Base-by-base conservation (phyloP, 1,140 invertebrate genomes). In the Thaumetopoea pityocampa region DNA sequence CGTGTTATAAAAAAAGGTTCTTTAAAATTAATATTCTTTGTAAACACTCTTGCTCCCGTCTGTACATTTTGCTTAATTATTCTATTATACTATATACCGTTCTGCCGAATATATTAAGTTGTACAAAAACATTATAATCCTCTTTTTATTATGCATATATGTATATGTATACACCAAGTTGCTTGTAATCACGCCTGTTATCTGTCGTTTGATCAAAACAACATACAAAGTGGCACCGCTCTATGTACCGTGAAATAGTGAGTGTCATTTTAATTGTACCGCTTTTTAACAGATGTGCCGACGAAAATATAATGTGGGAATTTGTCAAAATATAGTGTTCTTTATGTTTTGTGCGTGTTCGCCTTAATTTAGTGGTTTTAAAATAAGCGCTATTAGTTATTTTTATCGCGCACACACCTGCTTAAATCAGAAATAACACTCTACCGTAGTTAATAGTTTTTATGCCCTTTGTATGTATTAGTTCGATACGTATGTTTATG, bases 101-200 rank as follows among this genome's bases (percentile, higher is more conserved):
- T 27, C 34, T 34, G 34, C 33, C 24, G 43, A 46, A 46, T 46
- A 32, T 46, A 45, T 38, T 46, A 46, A 37, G 20, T 38, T 46
- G 27, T 46, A 37, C 28, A 63, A 59, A 67, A 60, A 57, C 52
- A 57, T 43, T 43, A 18, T 56, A 60, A 64, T 67, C 66, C 60
- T 38, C 40, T 51, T 57, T 61, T 72, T 69, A 69, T 67, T 72
- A 72, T 72, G 68, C 68, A 60, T 67, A 60, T 62, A 68, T 61
- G 61, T 44, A 53, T 59, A 58, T 50, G 58, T 59, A 59, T 62
- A 68, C 67, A 58, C 42, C 56, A 56, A 48, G 54, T 64, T 52
- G 51, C 58, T 59, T 71, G 69, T 69, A 69, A 72, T 72, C 35
- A 54, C 51, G 47, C 40, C 38, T 45, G 20, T 64, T 73, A 70